Evolutionary conservation across 1,140 invertebrate genomes (phyloP).

Genomic region (Drosophila kanapiae): DNA sequence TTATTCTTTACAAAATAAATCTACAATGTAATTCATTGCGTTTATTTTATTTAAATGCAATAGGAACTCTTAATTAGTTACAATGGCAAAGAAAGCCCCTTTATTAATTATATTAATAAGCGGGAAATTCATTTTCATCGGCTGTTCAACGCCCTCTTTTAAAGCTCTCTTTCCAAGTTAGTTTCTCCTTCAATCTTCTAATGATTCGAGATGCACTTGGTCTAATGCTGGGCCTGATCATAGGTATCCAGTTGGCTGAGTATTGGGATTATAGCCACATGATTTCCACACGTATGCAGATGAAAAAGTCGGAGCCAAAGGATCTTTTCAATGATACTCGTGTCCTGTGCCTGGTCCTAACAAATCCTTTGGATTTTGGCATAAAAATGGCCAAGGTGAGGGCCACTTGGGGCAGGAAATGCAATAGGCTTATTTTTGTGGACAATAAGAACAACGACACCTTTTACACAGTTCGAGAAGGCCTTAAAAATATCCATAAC

Average conservation of each 20-base stretch:
- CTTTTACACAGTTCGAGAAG: not conserved
- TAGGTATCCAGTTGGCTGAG: no score
- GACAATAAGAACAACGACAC: not conserved
- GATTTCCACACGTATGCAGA: not conserved
- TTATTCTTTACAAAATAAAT: no score
- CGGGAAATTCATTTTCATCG: not conserved
- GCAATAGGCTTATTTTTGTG: constrained; percentile 2
- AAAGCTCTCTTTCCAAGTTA: not conserved
- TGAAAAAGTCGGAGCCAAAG: no score
- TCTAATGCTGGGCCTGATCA: not conserved
- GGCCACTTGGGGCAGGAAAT: not conserved
- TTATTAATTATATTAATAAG: no score
- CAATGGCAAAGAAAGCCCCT: no score
- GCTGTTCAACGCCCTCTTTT: not conserved
- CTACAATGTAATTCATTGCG: no score
- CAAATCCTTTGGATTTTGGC: not conserved
- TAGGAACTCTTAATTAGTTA: no score
- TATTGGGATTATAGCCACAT: not conserved
- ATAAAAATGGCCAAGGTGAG: not conserved
- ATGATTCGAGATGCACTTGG: not conserved
- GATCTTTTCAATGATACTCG: not conserved
- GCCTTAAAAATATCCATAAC: not conserved
- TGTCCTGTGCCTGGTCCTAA: not conserved
- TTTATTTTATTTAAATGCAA: no score
- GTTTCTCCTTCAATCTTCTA: not conserved